These are phyloP conservation scores for Oryctolagus cuniculus DNA, from an alignment of 2,113 vertebrate genomes.

Conservation along the genomic window mOryCun1.1 NC_091432.1:188660501-188661000, in stretches of 20 bases:
- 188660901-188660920: conserved; percentile 93
- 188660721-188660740: conserved; percentile 7
- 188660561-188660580: background rate
- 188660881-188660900: conserved; percentile 94
- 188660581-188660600: conserved; percentile 32
- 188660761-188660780: conserved; percentile 2
- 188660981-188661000: conserved; percentile 90
- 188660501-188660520: background rate
- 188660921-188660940: conserved; percentile 90
- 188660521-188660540: background rate
- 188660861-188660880: conserved; percentile 94
- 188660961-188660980: conserved; percentile 88
- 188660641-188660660: background rate
- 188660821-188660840: conserved; percentile 89
- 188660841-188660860: conserved; percentile 96
- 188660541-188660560: background rate
- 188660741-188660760: conserved; percentile 50
- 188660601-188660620: conserved; percentile 18
- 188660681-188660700: background rate
- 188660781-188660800: conserved; percentile 76
- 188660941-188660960: conserved; percentile 87
- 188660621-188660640: conserved; percentile 41
- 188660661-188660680: conserved; percentile 28
- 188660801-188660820: conserved; percentile 89
- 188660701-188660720: conserved; percentile 8